A percentile compares a stretch with the other conserved stretches of the same genome.
These are phyloP conservation scores for Ammospiza caudacuta DNA, from an alignment of 2,113 vertebrate genomes.

Conservation along the genomic window DNA sequence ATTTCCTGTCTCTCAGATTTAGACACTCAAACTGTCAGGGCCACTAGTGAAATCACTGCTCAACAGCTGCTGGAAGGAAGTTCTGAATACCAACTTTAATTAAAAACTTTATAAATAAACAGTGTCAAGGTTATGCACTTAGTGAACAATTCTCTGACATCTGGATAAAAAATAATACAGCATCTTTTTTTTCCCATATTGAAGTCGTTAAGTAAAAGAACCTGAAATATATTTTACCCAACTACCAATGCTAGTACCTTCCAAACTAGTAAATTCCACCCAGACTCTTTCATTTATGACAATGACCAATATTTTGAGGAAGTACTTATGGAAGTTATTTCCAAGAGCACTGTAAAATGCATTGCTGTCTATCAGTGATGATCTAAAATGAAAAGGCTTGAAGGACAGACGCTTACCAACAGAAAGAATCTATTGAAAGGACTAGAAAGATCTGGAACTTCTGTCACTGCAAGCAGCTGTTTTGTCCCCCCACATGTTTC, in stretches of 20 bases:
- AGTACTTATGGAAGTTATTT: neutral
- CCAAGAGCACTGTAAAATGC: neutral
- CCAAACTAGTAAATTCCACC: neutral
- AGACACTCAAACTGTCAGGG: neutral
- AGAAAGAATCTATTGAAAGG: neutral
- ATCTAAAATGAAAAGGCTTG: neutral
- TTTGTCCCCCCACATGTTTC: accelerated
- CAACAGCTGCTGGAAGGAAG: neutral
- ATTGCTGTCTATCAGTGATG: neutral
- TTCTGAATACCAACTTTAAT: neutral
- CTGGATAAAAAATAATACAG: neutral
- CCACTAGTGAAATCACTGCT: neutral
- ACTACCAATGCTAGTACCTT: neutral
- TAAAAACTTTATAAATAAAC: slow-evolving; percentile 17
- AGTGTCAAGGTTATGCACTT: neutral
- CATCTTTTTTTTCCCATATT: neutral
- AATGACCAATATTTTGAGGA: neutral
- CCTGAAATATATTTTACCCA: neutral
- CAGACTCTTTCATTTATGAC: neutral
- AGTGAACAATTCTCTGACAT: neutral
- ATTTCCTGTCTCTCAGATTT: neutral
- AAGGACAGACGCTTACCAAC: neutral
- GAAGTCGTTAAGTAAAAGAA: neutral
- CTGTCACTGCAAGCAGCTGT: neutral
- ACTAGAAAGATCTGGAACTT: neutral